Percentiles rank a stretch among this genome's conserved stretches.
phyloP scores from a whole-genome alignment of 2,888 invertebrate species.

The Busseola fusca region DNA sequence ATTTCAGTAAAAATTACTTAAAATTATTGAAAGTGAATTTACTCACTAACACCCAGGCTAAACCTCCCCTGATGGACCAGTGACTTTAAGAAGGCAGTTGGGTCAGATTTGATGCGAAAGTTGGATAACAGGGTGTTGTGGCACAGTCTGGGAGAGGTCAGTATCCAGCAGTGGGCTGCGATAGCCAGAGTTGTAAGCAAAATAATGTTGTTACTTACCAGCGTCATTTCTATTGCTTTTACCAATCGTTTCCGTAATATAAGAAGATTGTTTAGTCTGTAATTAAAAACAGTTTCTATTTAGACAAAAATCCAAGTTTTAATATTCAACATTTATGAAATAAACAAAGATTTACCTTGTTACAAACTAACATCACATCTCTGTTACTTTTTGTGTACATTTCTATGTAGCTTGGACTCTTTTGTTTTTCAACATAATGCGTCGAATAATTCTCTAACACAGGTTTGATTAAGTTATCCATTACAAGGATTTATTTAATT shows the following conservation, averaged over 20 bases:
- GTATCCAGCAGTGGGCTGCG: neutral
- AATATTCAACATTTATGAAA: neutral
- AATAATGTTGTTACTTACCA: conserved; percentile 64
- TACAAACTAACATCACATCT: conserved; percentile 76
- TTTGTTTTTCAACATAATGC: conserved; percentile 75
- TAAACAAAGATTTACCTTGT: conserved; percentile 70
- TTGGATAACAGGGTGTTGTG: neutral
- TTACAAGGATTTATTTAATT: conserved; percentile 34
- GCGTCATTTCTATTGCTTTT: conserved; percentile 66
- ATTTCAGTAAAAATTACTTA: too few species aligned
- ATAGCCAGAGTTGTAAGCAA: neutral
- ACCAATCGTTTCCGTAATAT: conserved; percentile 48
- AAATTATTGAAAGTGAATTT: neutral
- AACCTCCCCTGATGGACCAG: neutral
- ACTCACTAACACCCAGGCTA: neutral
- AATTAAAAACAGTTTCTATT: conserved; percentile 41
- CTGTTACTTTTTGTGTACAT: conserved; percentile 77
- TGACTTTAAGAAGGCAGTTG: neutral
- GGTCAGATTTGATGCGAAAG: neutral
- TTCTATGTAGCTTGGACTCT: conserved; percentile 80
- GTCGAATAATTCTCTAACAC: conserved; percentile 75
- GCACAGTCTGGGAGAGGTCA: neutral
- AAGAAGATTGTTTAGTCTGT: conserved; percentile 70
- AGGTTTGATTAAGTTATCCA: conserved; percentile 73
- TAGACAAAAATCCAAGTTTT: neutral